Evolutionary conservation across 2,113 vertebrate genomes (phyloP).

Genomic region (Hydrolagus affinis): DNA sequence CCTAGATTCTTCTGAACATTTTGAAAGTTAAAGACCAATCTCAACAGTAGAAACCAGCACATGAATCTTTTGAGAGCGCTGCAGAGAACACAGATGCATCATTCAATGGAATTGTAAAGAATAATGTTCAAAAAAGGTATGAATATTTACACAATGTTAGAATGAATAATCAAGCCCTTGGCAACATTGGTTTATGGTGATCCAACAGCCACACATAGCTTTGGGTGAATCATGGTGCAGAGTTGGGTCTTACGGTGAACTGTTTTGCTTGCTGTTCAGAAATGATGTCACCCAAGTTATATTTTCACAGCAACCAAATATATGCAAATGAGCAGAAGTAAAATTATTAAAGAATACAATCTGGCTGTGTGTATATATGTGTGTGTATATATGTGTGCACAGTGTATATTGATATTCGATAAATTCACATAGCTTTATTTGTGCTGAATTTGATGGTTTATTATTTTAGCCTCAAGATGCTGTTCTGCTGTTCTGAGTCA

Average conservation of each 20-base stretch:
- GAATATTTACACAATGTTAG: not conserved
- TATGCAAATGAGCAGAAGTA: no score
- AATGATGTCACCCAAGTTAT: not conserved
- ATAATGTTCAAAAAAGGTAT: not conserved
- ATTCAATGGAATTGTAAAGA: not conserved
- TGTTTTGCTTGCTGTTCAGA: not conserved
- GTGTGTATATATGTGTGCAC: no score
- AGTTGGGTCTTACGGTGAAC: no score
- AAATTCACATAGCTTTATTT: no score
- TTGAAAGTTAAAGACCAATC: not conserved
- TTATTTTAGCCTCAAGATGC: no score
- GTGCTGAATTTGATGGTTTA: no score
- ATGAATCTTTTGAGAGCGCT: not conserved
- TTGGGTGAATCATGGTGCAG: no score
- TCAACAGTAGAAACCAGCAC: not conserved
- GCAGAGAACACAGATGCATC: not conserved
- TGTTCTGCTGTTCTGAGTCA: no score
- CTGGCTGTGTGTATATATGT: no score
- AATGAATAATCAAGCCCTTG: not conserved
- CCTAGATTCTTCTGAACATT: not conserved
- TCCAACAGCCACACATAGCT: no score
- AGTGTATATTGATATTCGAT: no score
- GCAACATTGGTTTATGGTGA: not conserved
- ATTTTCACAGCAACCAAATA: not conserved
- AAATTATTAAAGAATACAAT: no score